phyloP scores from a whole-genome alignment of 2,888 invertebrate genomes.

The Brachyptera risi region DNA sequence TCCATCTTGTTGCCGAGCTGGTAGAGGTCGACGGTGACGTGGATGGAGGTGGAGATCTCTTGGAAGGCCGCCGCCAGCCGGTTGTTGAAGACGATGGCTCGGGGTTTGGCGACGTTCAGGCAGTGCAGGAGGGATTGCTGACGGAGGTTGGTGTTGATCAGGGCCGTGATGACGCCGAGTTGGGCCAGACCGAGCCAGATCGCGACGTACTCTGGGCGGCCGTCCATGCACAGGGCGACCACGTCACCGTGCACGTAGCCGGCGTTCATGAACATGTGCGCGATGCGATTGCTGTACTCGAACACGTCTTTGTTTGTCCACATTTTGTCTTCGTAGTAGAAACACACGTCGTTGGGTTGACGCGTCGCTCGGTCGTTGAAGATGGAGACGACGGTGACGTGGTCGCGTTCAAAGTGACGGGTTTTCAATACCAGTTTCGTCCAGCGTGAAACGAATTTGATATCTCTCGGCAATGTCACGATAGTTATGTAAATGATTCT shows the following conservation, averaged over 20 bases:
- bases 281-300: slow-evolving; percentile 59
- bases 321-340: slow-evolving; percentile 60
- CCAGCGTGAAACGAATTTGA: slow-evolving; percentile 57
- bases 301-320: slow-evolving; percentile 69
- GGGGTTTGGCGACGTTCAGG: slow-evolving; percentile 72
- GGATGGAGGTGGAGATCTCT: slow-evolving; percentile 36
- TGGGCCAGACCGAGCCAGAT: slow-evolving; percentile 91
- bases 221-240: slow-evolving; percentile 85
- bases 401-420: slow-evolving; percentile 52
- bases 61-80: slow-evolving; percentile 46
- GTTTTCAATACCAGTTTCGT: slow-evolving; percentile 50
- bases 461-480: neutral
- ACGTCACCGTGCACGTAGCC: slow-evolving; percentile 69
- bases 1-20: slow-evolving; percentile 30
- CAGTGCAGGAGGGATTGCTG: slow-evolving; percentile 79
- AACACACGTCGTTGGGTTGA: slow-evolving; percentile 61
- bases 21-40: slow-evolving; percentile 3
- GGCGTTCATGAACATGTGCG: slow-evolving; percentile 57
- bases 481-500: neutral
- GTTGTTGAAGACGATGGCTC: slow-evolving; percentile 71
- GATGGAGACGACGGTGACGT: slow-evolving; percentile 58
- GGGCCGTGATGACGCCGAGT: slow-evolving; percentile 75
- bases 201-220: slow-evolving; percentile 75
- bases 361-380: slow-evolving; percentile 56
- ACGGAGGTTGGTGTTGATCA: slow-evolving; percentile 87